Evolutionary conservation across 2,888 invertebrate species (phyloP).

Genomic region (Lithodes maja): DNA sequence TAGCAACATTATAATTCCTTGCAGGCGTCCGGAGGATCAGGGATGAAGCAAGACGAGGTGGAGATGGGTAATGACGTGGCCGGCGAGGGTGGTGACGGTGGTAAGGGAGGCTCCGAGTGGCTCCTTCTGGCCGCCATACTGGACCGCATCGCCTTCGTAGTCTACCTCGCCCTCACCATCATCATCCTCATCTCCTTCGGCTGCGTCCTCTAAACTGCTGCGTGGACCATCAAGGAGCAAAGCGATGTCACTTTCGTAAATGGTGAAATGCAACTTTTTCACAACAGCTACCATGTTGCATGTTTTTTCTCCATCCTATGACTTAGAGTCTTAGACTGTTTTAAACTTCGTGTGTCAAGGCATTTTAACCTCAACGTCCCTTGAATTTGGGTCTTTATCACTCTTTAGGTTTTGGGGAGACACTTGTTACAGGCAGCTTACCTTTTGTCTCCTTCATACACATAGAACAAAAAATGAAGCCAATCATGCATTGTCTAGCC

Average conservation of each 20-base stretch:
- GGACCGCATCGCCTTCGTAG: conserved; percentile 52
- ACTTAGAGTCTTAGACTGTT: no score
- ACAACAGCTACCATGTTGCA: not conserved
- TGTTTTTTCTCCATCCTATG: no score
- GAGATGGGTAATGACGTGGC: conserved; percentile 36
- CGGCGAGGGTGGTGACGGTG: conserved; percentile 14
- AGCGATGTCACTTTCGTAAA: no score
- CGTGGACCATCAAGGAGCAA: not conserved
- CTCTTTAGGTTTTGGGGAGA: no score
- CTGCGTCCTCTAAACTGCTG: conserved; percentile 33
- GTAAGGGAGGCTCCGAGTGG: conserved; percentile 36
- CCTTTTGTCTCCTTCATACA: no score
- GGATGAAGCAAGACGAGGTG: conserved; percentile 49
- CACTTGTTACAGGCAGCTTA: no score
- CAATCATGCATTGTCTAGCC: no score
- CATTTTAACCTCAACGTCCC: no score
- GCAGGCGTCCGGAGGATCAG: not conserved
- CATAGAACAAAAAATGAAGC: no score
- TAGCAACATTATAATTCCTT: no score
- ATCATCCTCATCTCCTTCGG: conserved; percentile 48
- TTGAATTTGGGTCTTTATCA: no score
- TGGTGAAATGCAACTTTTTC: not conserved
- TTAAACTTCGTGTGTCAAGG: no score
- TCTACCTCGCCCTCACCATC: conserved; percentile 40
- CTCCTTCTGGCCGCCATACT: conserved; percentile 61